Evolutionary conservation across 1,140 invertebrate species (phyloP).

Genomic region (Matsumurasca onukii): DNA sequence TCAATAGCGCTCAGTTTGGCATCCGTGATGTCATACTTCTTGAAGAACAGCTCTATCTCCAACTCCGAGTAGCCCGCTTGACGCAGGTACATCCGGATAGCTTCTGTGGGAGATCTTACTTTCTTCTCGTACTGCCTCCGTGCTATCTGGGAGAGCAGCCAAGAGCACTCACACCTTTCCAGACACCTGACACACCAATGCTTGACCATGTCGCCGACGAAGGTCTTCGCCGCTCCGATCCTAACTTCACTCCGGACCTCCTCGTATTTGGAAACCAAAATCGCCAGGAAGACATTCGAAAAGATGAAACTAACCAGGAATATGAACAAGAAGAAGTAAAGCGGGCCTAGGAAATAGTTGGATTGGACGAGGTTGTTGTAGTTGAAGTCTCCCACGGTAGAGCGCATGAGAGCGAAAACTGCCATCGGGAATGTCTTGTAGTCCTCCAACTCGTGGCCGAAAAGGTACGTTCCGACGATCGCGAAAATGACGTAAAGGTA

Average conservation of each 20-base stretch:
- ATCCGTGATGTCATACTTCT: slow-evolving; percentile 16
- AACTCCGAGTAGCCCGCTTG: slow-evolving; percentile 19
- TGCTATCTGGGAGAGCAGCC: slow-evolving; percentile 5
- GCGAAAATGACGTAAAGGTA: slow-evolving; percentile 81
- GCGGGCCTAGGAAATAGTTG: slow-evolving; percentile 72
- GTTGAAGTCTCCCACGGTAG: slow-evolving; percentile 80
- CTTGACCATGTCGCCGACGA: slow-evolving; percentile 3
- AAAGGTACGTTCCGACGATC: slow-evolving; percentile 66
- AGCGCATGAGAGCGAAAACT: slow-evolving; percentile 70
- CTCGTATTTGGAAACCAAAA: slow-evolving; percentile 8
- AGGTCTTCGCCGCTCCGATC: slow-evolving; percentile 9
- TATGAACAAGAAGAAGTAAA: slow-evolving; percentile 76
- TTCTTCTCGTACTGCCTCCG: slow-evolving; percentile 10
- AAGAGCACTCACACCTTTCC: background rate
- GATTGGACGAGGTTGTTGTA: slow-evolving; percentile 69
- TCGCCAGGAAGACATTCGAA: slow-evolving; percentile 12
- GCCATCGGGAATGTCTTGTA: slow-evolving; percentile 64
- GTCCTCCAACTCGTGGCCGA: slow-evolving; percentile 64
- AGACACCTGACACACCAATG: background rate
- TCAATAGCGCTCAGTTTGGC: slow-evolving; percentile 3
- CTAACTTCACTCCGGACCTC: slow-evolving; percentile 6
- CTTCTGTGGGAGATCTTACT: slow-evolving; percentile 15
- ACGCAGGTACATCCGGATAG: background rate
- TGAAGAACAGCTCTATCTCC: slow-evolving; percentile 15
- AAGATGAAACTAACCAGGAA: slow-evolving; percentile 48